Conservation (phyloP, 2,797 vertebrate genomes). For the Xenops minutus region DNA sequence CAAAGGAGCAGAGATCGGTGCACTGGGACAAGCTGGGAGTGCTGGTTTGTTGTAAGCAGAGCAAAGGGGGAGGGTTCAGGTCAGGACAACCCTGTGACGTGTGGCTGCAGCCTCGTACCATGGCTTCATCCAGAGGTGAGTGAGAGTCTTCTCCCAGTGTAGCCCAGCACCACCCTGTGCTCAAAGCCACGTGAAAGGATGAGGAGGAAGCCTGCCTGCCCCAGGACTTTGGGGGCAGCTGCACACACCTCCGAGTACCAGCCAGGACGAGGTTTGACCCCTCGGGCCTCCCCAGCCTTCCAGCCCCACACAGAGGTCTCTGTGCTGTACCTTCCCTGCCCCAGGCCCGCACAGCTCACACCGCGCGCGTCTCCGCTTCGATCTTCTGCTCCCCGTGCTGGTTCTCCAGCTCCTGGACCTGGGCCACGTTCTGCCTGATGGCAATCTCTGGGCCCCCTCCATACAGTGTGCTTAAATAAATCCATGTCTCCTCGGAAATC, state of each 20-base stretch:
- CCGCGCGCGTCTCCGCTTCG: constrained; percentile 91
- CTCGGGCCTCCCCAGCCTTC: background rate
- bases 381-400: constrained; percentile 94
- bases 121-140: background rate
- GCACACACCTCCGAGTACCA: background rate
- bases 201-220: background rate
- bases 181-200: background rate
- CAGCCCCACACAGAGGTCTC: background rate
- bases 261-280: background rate
- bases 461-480: constrained; percentile 88
- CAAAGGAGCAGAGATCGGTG: background rate
- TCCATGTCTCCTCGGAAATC: constrained; percentile 97
- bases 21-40: background rate
- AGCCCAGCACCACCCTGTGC: background rate
- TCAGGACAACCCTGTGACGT: background rate
- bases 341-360: constrained; percentile 71
- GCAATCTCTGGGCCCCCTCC: constrained; percentile 93
- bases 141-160: background rate
- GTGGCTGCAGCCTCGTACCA: background rate
- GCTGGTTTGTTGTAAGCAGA: background rate
- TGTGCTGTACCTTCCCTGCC: background rate
- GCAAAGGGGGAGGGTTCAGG: background rate
- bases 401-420: constrained; percentile 78
- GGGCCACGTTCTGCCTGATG: constrained; percentile 87
- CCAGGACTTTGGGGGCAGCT: background rate